Base-by-base conservation (phyloP, 2,888 invertebrate genomes). In the Synanthedon tipuliformis region DNA sequence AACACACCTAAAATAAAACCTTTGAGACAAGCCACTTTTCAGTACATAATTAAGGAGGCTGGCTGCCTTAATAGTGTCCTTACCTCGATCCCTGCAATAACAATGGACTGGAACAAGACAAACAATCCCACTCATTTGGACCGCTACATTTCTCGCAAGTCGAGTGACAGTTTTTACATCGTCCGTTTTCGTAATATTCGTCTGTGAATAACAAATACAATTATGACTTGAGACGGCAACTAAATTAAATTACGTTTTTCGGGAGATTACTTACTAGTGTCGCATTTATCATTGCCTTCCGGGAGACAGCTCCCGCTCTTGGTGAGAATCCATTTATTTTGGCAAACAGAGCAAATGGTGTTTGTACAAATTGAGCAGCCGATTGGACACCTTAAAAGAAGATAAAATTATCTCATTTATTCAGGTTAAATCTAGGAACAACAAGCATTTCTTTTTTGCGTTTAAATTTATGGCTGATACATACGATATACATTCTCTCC, bases 121-220 rank as follows among this genome's bases (percentile, higher is more conserved):
- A 88, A 85, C 95, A 95, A 63, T 92, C 91, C 73, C 91, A 90
- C 70, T 93, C 92, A 60, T 92, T 91, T 23, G 93, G 90, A 16
- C 95, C 95, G 66, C 92, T 92, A 83, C 96, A 96, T 61, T 92
- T 92, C 69, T 93, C 93, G 73, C 96, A 96, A 51, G 94, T 93
- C 50, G 92, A 91, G 78, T 95, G 95, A 73, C 96, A 96, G 53
- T 92, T 90, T 74, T 92, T 92, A 81, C 96, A 96, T 55, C 91
- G 90, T 55, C 91, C 92, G 60, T 90, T 90, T 65, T 93, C 93
- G 65, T 89, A 91, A 79, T 93, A 95, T 79, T 94, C 93, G 64
- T 89, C 93, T 93, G 81, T 55, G 82, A 84, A 69, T 64, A 73
- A 72, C 71, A 56, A 62, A 58, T 51, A 48, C 41, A 50, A 50